A percentile compares a stretch with the other conserved stretches of the same genome.
These are phyloP conservation scores for Netelia melanura DNA, from an alignment of 2,888 invertebrate species.

Conservation along the genomic window DNA sequence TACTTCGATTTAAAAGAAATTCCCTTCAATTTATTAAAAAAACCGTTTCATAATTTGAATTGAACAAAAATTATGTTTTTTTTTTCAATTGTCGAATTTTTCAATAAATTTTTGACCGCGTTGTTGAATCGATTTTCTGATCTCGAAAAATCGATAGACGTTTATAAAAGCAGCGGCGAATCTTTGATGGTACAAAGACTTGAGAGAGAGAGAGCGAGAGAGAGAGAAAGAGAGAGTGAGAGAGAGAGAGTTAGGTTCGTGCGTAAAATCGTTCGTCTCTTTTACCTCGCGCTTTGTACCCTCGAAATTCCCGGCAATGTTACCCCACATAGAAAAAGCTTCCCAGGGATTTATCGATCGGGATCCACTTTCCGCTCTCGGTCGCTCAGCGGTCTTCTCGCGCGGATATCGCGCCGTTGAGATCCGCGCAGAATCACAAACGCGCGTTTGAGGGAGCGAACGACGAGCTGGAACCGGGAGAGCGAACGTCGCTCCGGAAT, in stretches of 20 bases:
- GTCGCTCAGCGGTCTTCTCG: not conserved
- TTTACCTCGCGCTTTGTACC: slow-evolving; percentile 7
- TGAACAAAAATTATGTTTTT: not conserved
- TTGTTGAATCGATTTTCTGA: not conserved
- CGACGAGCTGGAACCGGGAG: slow-evolving; percentile 26
- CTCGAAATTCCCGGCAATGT: slow-evolving; percentile 27
- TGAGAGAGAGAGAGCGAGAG: slow-evolving; percentile 1
- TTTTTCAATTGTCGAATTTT: not conserved
- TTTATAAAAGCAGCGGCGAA: not conserved
- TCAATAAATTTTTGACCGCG: not conserved
- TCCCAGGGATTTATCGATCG: slow-evolving; percentile 58
- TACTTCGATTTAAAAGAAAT: too few relatives aligned
- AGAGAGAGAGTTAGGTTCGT: slow-evolving; percentile 18
- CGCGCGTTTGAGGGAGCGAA: slow-evolving; percentile 18
- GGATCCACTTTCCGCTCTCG: slow-evolving; percentile 19
- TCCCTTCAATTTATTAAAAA: too few relatives aligned
- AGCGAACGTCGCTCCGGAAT: slow-evolving; percentile 50
- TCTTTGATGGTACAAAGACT: slow-evolving; percentile 22
- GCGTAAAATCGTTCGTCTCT: slow-evolving; percentile 23
- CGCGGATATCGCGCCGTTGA: slow-evolving; percentile 42
- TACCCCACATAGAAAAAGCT: not conserved
- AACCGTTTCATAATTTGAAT: too few relatives aligned
- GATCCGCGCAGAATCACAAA: slow-evolving; percentile 38
- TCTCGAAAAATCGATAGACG: not conserved
- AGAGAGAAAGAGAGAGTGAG: not conserved